phyloP scores from a whole-genome alignment of 2,797 vertebrate species.

The Florisuga fusca region DNA sequence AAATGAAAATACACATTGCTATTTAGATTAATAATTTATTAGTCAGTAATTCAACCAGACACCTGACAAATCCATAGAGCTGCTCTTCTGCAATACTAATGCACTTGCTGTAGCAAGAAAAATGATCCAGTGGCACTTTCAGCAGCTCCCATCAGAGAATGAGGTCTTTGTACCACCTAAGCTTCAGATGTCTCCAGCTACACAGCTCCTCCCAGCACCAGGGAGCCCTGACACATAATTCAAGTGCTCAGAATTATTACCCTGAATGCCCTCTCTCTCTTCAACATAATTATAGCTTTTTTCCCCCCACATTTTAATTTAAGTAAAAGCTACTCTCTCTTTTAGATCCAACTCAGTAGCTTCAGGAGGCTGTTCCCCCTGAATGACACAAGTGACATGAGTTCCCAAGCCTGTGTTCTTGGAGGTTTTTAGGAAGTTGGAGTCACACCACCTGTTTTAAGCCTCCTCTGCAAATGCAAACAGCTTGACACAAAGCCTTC shows the following conservation, averaged over 20 bases:
- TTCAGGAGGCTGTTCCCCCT: not conserved
- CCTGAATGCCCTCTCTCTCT: not conserved
- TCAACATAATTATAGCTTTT: not conserved
- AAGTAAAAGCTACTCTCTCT: not conserved
- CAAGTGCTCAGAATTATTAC: not conserved
- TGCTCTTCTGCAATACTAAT: not conserved
- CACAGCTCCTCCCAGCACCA: not conserved
- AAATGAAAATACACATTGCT: slow-evolving; percentile 7
- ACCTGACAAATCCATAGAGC: slow-evolving; percentile 16
- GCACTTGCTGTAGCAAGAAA: not conserved
- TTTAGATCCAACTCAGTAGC: not conserved
- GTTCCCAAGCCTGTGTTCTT: not conserved
- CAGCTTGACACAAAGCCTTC: not conserved
- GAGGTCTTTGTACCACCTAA: not conserved
- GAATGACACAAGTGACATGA: accelerated
- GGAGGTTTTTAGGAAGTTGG: not conserved
- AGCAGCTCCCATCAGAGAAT: not conserved
- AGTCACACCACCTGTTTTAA: not conserved
- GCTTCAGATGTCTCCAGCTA: slow-evolving; percentile 3
- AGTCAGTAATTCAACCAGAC: slow-evolving; percentile 23
- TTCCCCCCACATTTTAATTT: not conserved
- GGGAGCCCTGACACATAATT: not conserved
- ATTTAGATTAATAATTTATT: slow-evolving; percentile 50
- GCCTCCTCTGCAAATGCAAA: not conserved
- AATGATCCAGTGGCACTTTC: not conserved